Evolutionary conservation across 2,797 vertebrate species (phyloP).

Genomic region (Pygocentrus nattereri): DNA sequence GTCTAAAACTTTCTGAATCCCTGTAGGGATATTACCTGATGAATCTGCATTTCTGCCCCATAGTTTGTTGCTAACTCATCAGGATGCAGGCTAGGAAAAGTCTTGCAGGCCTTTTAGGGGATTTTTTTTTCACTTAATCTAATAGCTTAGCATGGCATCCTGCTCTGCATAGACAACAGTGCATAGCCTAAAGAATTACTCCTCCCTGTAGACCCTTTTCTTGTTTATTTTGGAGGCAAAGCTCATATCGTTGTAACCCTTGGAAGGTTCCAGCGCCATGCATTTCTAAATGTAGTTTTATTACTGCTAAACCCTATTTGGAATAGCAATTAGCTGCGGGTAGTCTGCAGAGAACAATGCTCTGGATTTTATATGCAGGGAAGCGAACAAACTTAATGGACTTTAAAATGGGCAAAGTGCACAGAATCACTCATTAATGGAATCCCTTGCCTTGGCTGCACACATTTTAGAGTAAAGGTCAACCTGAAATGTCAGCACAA

Average conservation of each 20-base stretch:
- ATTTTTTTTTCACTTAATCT: constrained; percentile 25
- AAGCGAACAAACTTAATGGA: constrained; percentile 86
- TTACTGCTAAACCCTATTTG: constrained; percentile 69
- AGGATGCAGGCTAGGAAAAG: constrained; percentile 18
- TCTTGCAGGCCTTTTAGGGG: constrained; percentile 20
- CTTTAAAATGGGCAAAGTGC: constrained; percentile 86
- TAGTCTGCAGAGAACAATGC: constrained; percentile 76
- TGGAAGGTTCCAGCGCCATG: constrained; percentile 65
- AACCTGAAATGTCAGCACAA: constrained; percentile 82
- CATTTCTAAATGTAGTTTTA: constrained; percentile 77
- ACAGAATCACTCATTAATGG: constrained; percentile 85
- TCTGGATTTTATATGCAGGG: constrained; percentile 81
- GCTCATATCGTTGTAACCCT: constrained; percentile 67
- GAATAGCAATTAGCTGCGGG: constrained; percentile 82
- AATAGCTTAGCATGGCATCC: constrained; percentile 65
- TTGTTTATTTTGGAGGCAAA: constrained; percentile 74
- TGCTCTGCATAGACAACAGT: constrained; percentile 66
- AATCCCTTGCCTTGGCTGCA: constrained; percentile 66
- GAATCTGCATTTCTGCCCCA: constrained; percentile 12
- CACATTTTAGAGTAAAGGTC: constrained; percentile 81
- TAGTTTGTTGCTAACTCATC: constrained; percentile 36
- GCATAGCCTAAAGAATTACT: constrained; percentile 46
- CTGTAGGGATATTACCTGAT: constrained; percentile 32
- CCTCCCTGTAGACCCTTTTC: constrained; percentile 57
- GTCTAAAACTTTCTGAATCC: constrained; percentile 14